Evolutionary conservation across 1,140 invertebrate species (phyloP).

Genomic region (Camponotus pennsylvanicus): DNA sequence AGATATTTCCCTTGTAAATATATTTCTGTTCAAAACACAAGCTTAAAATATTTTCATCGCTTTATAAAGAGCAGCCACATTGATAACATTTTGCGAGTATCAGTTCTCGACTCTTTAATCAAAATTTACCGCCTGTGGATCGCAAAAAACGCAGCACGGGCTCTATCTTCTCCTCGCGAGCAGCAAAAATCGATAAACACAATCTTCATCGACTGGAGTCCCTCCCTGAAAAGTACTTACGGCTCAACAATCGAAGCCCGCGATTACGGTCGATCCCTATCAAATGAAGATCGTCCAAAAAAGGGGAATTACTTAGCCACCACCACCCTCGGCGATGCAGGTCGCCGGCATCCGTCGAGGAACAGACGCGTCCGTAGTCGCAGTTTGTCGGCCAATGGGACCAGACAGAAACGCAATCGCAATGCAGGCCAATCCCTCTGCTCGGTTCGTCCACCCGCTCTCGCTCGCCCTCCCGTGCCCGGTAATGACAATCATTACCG

Average conservation of each 20-base stretch:
- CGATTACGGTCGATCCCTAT: conserved; percentile 44
- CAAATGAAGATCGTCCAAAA: conserved; percentile 58
- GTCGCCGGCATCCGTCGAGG: conserved; percentile 65
- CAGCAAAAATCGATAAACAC: conserved; percentile 61
- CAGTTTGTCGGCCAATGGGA: conserved; percentile 81
- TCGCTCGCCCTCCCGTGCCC: conserved; percentile 78
- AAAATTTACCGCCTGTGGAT: conserved; percentile 36
- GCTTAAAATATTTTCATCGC: not conserved
- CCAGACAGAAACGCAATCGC: conserved; percentile 81
- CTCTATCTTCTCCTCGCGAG: conserved; percentile 10
- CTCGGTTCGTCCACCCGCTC: conserved; percentile 75
- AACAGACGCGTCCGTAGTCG: conserved; percentile 71
- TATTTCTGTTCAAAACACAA: not conserved
- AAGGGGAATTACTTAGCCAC: conserved; percentile 69
- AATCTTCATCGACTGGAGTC: conserved; percentile 44
- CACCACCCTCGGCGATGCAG: conserved; percentile 59
- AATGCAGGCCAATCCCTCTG: conserved; percentile 80
- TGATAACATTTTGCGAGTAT: conserved; percentile 26
- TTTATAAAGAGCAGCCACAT: conserved; percentile 9
- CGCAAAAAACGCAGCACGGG: conserved; percentile 11
- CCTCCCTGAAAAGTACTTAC: conserved; percentile 19
- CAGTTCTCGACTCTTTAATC: conserved; percentile 43
- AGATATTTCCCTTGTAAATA: not conserved
- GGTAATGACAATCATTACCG: conserved; percentile 85
- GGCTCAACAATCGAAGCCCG: conserved; percentile 39